Evolutionary conservation across 2,888 invertebrate species (phyloP).

Genomic region (Nomada fabriciana): DNA sequence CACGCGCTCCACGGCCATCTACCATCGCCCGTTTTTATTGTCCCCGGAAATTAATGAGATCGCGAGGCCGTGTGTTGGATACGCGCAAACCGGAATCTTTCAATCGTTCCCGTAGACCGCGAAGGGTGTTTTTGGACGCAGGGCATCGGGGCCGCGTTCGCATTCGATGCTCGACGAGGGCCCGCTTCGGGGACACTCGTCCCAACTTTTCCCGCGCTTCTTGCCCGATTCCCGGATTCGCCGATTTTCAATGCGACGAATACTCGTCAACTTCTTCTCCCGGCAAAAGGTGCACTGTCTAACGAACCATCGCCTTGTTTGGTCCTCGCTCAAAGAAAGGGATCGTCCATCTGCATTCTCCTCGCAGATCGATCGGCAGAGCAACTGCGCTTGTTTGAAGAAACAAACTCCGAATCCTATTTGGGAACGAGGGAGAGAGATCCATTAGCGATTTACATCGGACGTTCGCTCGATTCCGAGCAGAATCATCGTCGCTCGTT

Average conservation of each 20-base stretch:
- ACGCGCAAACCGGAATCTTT: constrained; percentile 27
- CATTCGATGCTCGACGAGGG: too few species aligned
- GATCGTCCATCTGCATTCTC: constrained; percentile 24
- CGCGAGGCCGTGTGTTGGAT: constrained; percentile 39
- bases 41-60: constrained; percentile 83
- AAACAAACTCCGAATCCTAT: constrained; percentile 27
- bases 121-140: constrained; percentile 12
- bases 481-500: constrained; percentile 46
- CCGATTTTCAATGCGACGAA: constrained; percentile 22
- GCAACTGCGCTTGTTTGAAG: not conserved
- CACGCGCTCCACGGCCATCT: constrained; percentile 72
- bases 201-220: constrained; percentile 16
- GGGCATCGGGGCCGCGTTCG: too few species aligned
- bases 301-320: constrained; percentile 45
- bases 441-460: constrained; percentile 45
- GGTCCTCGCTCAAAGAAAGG: constrained; percentile 30
- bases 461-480: constrained; percentile 27
- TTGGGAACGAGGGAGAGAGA: not conserved
- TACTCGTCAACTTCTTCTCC: constrained; percentile 30
- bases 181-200: not conserved
- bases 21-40: constrained; percentile 64
- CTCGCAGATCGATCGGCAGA: not conserved
- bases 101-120: not conserved
- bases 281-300: not conserved
- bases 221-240: constrained; percentile 19